phyloP scores from a whole-genome alignment of 2,888 invertebrate genomes.

The Campoplex nolae region DNA sequence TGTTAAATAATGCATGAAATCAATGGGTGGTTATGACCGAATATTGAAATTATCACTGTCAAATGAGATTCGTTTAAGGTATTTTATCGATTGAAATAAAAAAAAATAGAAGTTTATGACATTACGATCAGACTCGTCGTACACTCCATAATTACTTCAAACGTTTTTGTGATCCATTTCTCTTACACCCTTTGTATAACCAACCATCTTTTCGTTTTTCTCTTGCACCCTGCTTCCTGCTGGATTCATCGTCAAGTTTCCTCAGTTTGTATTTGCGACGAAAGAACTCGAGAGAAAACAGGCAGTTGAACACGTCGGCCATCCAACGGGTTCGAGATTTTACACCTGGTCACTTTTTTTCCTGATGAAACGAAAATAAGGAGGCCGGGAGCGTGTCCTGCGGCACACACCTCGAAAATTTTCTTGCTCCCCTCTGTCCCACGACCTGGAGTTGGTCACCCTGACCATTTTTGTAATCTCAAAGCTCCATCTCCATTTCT shows the following conservation, averaged over 20 bases:
- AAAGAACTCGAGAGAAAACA: constrained; percentile 21
- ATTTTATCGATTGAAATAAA: background rate
- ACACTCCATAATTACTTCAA: background rate
- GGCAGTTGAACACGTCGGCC: constrained; percentile 37
- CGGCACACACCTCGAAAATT: constrained; percentile 26
- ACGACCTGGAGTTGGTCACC: constrained; percentile 61
- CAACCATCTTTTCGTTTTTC: constrained; percentile 22
- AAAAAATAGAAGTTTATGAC: constrained; percentile 5
- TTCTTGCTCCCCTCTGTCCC: constrained; percentile 50
- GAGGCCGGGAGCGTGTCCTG: constrained; percentile 42
- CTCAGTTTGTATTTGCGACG: constrained; percentile 29
- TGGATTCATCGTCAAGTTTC: constrained; percentile 24
- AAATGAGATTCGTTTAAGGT: constrained; percentile 10
- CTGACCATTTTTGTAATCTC: constrained; percentile 59
- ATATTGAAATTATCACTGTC: constrained; percentile 58
- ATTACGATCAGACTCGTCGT: constrained; percentile 11
- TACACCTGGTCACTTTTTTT: constrained; percentile 60
- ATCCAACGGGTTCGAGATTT: constrained; percentile 57
- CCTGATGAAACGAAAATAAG: constrained; percentile 51
- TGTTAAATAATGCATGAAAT: background rate
- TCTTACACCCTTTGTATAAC: background rate
- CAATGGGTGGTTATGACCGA: constrained; percentile 35
- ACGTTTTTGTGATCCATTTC: background rate
- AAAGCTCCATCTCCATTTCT: constrained; percentile 30
- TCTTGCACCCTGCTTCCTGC: background rate